Conservation (phyloP, 2,888 invertebrate genomes). For the Pyrgus malvae region DNA sequence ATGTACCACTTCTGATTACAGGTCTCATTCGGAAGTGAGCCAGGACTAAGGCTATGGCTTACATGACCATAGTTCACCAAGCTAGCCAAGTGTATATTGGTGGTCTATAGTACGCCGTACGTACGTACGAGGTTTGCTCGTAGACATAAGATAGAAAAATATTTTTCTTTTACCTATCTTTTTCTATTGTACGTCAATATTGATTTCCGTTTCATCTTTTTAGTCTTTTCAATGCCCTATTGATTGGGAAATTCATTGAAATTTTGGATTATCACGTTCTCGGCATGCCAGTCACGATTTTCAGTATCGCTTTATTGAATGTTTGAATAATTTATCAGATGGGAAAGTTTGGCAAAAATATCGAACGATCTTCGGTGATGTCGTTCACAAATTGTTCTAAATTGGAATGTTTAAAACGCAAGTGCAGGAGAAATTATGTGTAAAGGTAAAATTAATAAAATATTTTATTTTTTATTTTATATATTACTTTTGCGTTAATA, state of each 20-base stretch:
- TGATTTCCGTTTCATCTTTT: neutral
- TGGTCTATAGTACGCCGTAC: too few species aligned
- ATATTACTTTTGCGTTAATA: neutral
- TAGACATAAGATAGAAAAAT: too few species aligned
- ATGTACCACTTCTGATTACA: too few species aligned
- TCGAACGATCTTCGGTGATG: slow-evolving; percentile 11
- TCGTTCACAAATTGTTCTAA: slow-evolving; percentile 12
- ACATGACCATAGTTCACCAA: too few species aligned
- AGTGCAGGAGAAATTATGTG: too few species aligned
- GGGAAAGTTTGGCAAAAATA: slow-evolving; percentile 27
- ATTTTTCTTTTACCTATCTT: neutral
- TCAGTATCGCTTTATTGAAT: slow-evolving; percentile 26
- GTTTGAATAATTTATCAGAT: slow-evolving; percentile 31
- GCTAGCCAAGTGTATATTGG: too few species aligned
- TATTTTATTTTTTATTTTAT: neutral
- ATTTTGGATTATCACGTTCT: slow-evolving; percentile 25
- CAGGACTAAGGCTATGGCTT: too few species aligned
- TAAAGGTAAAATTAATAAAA: too few species aligned
- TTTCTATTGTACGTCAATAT: neutral
- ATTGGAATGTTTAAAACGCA: too few species aligned
- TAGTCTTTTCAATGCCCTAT: slow-evolving; percentile 17
- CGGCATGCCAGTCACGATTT: slow-evolving; percentile 23
- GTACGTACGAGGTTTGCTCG: too few species aligned
- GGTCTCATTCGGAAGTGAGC: too few species aligned
- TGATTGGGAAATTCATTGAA: slow-evolving; percentile 23